These are phyloP conservation scores for Incurvaria masculella DNA, from an alignment of 2,888 invertebrate genomes.

Conservation along the genomic window DNA sequence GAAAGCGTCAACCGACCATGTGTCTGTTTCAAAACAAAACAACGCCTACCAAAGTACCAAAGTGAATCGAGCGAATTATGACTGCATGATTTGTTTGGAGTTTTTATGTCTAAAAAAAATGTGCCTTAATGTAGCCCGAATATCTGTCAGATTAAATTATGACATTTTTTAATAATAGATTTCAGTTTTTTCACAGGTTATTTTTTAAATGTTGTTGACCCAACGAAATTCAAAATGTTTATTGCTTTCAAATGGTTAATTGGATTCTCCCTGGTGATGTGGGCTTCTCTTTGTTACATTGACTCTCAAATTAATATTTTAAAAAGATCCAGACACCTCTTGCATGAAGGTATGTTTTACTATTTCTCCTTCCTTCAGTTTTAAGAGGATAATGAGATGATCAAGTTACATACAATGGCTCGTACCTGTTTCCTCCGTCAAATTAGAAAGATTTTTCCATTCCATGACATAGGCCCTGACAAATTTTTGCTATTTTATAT, in stretches of 20 bases:
- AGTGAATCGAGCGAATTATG: conserved; percentile 16
- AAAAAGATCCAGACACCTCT: conserved; percentile 5
- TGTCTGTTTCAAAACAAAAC: too few species aligned
- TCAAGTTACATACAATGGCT: too few species aligned
- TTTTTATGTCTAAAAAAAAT: conserved; percentile 12
- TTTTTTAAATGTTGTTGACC: too few species aligned
- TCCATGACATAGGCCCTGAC: not conserved
- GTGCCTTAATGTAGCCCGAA: conserved; percentile 10
- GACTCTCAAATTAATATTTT: conserved; percentile 20
- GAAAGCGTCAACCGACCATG: too few species aligned
- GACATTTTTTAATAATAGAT: conserved; percentile 12
- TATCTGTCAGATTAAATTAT: conserved; percentile 15
- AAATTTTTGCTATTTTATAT: not conserved
- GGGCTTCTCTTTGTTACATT: conserved; percentile 31
- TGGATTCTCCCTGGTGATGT: conserved; percentile 31
- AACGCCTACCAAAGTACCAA: conserved; percentile 18
- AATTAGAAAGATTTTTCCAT: not conserved
- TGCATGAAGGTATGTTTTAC: not conserved
- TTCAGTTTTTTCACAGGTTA: too few species aligned
- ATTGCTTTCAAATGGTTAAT: conserved; percentile 45
- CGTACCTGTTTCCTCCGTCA: too few species aligned
- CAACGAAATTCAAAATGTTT: too few species aligned
- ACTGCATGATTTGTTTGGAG: not conserved
- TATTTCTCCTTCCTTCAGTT: not conserved
- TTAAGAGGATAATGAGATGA: too few species aligned